These are phyloP conservation scores for Trichopoda pennipes DNA, from an alignment of 2,888 invertebrate genomes.

Conservation along the genomic window DNA sequence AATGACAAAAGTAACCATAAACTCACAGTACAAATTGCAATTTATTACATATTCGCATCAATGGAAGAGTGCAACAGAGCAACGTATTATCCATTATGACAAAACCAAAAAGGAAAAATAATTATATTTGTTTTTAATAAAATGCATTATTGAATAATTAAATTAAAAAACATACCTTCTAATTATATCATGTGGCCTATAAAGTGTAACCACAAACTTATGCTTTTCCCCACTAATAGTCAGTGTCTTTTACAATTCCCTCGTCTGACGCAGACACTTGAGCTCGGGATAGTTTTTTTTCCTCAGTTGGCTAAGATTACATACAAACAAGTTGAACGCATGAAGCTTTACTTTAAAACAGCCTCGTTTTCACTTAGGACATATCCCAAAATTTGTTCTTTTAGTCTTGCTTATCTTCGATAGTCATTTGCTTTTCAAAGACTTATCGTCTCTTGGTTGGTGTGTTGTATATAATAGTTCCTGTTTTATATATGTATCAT, in stretches of 20 bases:
- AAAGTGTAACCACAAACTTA: conserved; percentile 1
- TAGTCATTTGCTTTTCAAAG: conserved; percentile 17
- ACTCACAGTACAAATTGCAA: conserved; percentile 26
- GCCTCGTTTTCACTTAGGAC: conserved; percentile 8
- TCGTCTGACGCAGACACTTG: conserved; percentile 19
- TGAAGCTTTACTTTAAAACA: not conserved
- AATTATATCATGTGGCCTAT: conserved; percentile 15
- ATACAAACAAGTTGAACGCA: not conserved
- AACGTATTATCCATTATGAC: conserved; percentile 13
- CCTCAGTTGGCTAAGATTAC: not conserved
- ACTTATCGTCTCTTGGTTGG: conserved; percentile 5
- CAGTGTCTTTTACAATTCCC: not conserved
- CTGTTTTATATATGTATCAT: conserved; percentile 52
- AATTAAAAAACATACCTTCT: conserved; percentile 21
- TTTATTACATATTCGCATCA: conserved; percentile 25
- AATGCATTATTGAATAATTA: not conserved
- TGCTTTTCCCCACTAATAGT: not conserved
- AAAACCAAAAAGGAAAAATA: conserved; percentile 10
- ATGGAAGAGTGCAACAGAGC: conserved; percentile 38
- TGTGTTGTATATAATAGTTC: conserved; percentile 53
- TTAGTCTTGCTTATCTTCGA: conserved; percentile 2
- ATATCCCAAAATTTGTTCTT: not conserved
- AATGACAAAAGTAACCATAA: conserved; percentile 33
- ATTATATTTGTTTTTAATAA: not conserved
- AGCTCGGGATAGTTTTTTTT: not conserved